Conservation (phyloP, 2,113 vertebrate genomes). For the Phyllostomus hastatus region DNA sequence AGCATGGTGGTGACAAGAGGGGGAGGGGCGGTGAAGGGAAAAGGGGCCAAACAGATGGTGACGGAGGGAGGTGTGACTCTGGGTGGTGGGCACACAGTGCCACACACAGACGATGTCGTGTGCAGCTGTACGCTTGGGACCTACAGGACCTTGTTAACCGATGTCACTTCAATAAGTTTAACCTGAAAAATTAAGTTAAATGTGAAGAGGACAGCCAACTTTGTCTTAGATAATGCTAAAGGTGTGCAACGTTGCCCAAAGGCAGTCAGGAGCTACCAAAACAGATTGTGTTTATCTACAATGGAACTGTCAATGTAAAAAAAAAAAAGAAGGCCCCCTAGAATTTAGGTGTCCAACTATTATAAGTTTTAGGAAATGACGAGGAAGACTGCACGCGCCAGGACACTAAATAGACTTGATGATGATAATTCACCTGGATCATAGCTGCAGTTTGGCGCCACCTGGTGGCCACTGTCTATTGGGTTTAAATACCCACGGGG, state of each 20-base stretch:
- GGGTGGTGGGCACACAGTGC: not conserved
- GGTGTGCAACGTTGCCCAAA: not conserved
- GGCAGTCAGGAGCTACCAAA: not conserved
- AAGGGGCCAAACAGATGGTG: not conserved
- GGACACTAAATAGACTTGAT: not conserved
- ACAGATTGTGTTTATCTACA: not conserved
- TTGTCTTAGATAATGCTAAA: not conserved
- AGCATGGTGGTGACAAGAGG: not conserved
- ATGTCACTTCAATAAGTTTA: not conserved
- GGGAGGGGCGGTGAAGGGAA: not conserved
- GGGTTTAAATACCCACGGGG: not conserved
- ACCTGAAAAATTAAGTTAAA: not conserved
- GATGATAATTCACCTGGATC: not conserved
- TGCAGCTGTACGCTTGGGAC: not conserved
- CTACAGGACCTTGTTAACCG: not conserved
- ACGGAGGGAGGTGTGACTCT: not conserved
- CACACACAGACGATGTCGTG: not conserved
- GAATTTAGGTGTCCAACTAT: not conserved
- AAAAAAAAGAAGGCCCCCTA: not conserved
- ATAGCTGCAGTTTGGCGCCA: conserved; percentile 59
- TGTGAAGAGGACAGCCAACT: not conserved
- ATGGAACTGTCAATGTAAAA: not conserved
- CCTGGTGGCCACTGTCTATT: conserved; percentile 43
- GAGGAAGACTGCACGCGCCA: not conserved
- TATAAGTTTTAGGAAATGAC: not conserved